Percentiles rank a stretch among this genome's conserved stretches.
Evolutionary conservation across 2,113 vertebrate species (phyloP).

Genomic region (Psettodes erumei): DNA sequence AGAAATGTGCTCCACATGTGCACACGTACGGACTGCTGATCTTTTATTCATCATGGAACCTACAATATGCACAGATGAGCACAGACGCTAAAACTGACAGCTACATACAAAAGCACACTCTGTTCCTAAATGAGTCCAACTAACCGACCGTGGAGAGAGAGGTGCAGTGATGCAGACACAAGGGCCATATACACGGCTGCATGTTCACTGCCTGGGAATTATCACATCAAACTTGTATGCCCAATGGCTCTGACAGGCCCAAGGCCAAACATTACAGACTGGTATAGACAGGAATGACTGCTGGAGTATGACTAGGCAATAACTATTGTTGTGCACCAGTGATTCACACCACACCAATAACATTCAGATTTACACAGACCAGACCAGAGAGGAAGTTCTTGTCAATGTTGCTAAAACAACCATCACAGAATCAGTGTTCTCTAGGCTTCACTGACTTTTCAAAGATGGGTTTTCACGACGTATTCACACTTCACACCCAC

Average conservation of each 20-base stretch:
- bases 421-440: slow-evolving; percentile 33
- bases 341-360: slow-evolving; percentile 58
- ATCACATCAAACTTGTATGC: slow-evolving; percentile 71
- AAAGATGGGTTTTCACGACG: slow-evolving; percentile 25
- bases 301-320: slow-evolving; percentile 56
- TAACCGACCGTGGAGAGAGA: slow-evolving; percentile 40
- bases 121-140: slow-evolving; percentile 35
- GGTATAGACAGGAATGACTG: slow-evolving; percentile 55
- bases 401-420: slow-evolving; percentile 48
- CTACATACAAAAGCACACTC: slow-evolving; percentile 24
- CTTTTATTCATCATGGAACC: slow-evolving; percentile 39
- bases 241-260: slow-evolving; percentile 68
- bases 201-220: slow-evolving; percentile 72
- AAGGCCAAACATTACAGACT: slow-evolving; percentile 55
- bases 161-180: slow-evolving; percentile 64
- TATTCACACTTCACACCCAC: slow-evolving; percentile 23
- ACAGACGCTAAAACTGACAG: slow-evolving; percentile 28
- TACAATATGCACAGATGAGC: slow-evolving; percentile 43
- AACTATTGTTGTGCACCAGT: slow-evolving; percentile 69
- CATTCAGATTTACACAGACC: slow-evolving; percentile 52
- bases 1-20: neutral
- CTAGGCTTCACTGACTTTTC: slow-evolving; percentile 17
- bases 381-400: slow-evolving; percentile 55
- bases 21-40: slow-evolving; percentile 1
- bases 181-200: slow-evolving; percentile 54